Conservation (phyloP, 2,113 vertebrate species). For the Megaleporinus macrocephalus region DNA sequence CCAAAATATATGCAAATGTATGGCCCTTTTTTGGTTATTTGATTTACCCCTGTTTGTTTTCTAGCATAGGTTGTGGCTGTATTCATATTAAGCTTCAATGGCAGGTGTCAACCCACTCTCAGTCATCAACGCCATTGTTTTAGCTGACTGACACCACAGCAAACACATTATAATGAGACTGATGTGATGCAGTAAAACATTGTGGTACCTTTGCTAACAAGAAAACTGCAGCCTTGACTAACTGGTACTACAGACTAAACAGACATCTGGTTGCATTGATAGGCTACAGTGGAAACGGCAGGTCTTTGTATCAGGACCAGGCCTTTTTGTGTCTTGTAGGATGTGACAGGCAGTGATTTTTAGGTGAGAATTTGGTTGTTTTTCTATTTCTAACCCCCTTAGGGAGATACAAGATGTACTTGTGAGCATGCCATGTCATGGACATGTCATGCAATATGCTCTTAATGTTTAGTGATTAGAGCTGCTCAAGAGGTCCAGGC, state of each 20-base stretch:
- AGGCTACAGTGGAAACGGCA: neutral
- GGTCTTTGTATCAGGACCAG: neutral
- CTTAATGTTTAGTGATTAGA: slow-evolving; percentile 43
- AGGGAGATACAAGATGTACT: slow-evolving; percentile 14
- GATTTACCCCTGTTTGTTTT: slow-evolving; percentile 1
- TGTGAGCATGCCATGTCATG: slow-evolving; percentile 30
- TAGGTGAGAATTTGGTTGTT: slow-evolving; percentile 8
- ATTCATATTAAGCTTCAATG: slow-evolving; percentile 32
- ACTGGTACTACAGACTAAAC: neutral
- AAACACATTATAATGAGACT: slow-evolving; percentile 45
- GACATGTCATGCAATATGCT: slow-evolving; percentile 39
- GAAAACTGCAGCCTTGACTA: neutral
- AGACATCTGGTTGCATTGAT: neutral
- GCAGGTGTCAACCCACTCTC: slow-evolving; percentile 10
- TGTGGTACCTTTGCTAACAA: neutral
- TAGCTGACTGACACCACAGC: slow-evolving; percentile 25
- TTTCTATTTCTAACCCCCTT: slow-evolving; percentile 41
- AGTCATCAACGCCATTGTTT: slow-evolving; percentile 31
- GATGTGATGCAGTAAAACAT: neutral
- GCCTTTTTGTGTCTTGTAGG: slow-evolving; percentile 22
- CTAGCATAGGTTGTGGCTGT: neutral
- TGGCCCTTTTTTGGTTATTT: neutral
- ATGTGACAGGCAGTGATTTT: slow-evolving; percentile 21
- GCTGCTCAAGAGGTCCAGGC: slow-evolving; percentile 25
- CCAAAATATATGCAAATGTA: neutral